phyloP scores from a whole-genome alignment of 2,888 invertebrate genomes.

The Caenorhabditis sinica region DNA sequence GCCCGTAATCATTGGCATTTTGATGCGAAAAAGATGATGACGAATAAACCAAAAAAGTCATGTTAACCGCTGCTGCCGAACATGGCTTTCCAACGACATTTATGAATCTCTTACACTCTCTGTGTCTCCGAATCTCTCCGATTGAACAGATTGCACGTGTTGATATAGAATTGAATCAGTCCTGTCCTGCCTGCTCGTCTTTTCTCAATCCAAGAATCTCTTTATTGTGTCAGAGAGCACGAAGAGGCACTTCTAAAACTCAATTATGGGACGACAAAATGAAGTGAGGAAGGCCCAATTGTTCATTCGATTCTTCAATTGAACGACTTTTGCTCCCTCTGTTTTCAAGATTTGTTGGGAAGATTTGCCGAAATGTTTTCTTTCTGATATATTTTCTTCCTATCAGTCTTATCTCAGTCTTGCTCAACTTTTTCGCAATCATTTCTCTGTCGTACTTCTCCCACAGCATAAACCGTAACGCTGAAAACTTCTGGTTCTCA shows the following conservation, averaged over 20 bases:
- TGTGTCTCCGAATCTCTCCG: conserved; percentile 32
- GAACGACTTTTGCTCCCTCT: conserved; percentile 21
- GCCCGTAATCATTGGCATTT: conserved; percentile 23
- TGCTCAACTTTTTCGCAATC: too few relatives aligned
- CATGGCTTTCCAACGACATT: not conserved
- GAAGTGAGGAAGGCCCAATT: conserved; percentile 31
- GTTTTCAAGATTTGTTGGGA: not conserved
- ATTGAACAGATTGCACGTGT: conserved; percentile 55
- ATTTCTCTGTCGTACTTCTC: not conserved
- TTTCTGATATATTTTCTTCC: too few relatives aligned
- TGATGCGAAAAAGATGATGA: conserved; percentile 10
- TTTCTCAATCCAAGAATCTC: conserved; percentile 11
- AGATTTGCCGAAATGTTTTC: too few relatives aligned
- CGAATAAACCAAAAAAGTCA: conserved; percentile 7
- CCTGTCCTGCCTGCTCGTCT: not conserved
- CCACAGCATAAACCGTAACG: not conserved
- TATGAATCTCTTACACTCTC: not conserved
- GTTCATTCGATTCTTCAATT: conserved; percentile 16
- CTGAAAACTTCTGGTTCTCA: conserved; percentile 32
- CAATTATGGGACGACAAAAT: conserved; percentile 47
- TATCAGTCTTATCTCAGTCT: too few relatives aligned
- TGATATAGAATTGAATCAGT: conserved; percentile 51
- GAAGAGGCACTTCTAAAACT: conserved; percentile 45
- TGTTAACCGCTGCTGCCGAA: conserved; percentile 12
- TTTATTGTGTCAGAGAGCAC: conserved; percentile 47